Conservation (phyloP, 2,888 invertebrate species). For the Crioceris asparagi region DNA sequence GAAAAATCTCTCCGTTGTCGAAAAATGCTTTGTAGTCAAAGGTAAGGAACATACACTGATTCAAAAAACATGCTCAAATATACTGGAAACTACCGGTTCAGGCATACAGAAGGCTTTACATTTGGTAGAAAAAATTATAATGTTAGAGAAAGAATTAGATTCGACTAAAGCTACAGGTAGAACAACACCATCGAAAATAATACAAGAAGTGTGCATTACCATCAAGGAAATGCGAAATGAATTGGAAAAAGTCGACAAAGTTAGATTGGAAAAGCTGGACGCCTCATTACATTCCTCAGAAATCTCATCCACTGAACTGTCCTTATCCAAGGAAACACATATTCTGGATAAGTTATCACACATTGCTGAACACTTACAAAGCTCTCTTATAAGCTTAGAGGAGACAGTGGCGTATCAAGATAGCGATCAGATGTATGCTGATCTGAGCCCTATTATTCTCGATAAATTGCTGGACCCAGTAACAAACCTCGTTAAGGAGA, state of each 20-base stretch:
- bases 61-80: slow-evolving; percentile 55
- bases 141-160: slow-evolving; percentile 38
- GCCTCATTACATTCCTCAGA: slow-evolving; percentile 17
- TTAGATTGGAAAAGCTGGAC: slow-evolving; percentile 24
- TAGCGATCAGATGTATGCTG: slow-evolving; percentile 21
- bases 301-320: slow-evolving; percentile 25
- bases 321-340: slow-evolving; percentile 16
- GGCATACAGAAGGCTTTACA: slow-evolving; percentile 46
- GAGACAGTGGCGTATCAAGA: slow-evolving; percentile 22
- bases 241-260: slow-evolving; percentile 32
- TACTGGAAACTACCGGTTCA: slow-evolving; percentile 49
- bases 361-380: slow-evolving; percentile 39
- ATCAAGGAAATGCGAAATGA: slow-evolving; percentile 49
- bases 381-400: slow-evolving; percentile 34
- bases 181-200: slow-evolving; percentile 36
- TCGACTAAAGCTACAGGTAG: slow-evolving; percentile 31
- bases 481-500: slow-evolving; percentile 28
- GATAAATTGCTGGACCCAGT: slow-evolving; percentile 30
- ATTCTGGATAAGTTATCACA: slow-evolving; percentile 18
- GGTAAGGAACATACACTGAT: slow-evolving; percentile 56
- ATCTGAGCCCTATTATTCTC: slow-evolving; percentile 24
- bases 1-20: slow-evolving; percentile 52
- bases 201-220: slow-evolving; percentile 43
- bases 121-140: slow-evolving; percentile 42
- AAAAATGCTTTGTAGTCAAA: slow-evolving; percentile 58